Percentiles rank a stretch among this genome's conserved stretches.
These are phyloP conservation scores for Microtus pennsylvanicus DNA, from an alignment of 2,113 vertebrate species.

Conservation along the genomic window DNA sequence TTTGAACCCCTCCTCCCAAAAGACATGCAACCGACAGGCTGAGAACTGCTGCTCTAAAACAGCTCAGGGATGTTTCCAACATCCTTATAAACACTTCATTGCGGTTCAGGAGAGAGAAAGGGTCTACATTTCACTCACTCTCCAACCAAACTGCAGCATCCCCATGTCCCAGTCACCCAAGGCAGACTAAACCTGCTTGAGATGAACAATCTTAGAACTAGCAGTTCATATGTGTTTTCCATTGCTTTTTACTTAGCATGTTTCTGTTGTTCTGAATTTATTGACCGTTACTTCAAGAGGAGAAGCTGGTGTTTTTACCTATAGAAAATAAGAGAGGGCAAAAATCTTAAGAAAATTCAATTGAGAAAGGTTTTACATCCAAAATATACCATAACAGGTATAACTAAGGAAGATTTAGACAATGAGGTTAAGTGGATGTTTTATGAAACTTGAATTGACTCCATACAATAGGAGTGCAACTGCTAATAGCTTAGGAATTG, in stretches of 20 bases:
- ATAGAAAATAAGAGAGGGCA: neutral
- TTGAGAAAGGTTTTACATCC: conserved; percentile 15
- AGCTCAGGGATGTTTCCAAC: neutral
- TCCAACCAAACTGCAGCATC: neutral
- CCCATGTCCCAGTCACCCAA: neutral
- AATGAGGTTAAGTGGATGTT: conserved; percentile 37
- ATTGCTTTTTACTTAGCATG: conserved; percentile 1
- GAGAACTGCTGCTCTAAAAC: neutral
- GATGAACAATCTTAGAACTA: neutral
- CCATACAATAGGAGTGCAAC: conserved; percentile 7
- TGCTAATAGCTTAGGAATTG: conserved; percentile 23
- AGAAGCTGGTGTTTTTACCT: neutral
- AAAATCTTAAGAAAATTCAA: conserved; percentile 53
- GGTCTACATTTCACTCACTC: neutral
- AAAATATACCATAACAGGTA: conserved; percentile 11
- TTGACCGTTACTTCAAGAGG: conserved; percentile 54
- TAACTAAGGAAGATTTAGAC: conserved; percentile 49
- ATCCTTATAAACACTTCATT: neutral
- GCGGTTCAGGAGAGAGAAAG: neutral
- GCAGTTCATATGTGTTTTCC: neutral
- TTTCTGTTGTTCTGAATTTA: neutral
- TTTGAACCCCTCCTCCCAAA: neutral
- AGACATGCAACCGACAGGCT: neutral
- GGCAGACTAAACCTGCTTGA: neutral
- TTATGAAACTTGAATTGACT: conserved; percentile 68